Conservation (phyloP, 1,140 invertebrate species). For the Camponotus vicinus region DNA sequence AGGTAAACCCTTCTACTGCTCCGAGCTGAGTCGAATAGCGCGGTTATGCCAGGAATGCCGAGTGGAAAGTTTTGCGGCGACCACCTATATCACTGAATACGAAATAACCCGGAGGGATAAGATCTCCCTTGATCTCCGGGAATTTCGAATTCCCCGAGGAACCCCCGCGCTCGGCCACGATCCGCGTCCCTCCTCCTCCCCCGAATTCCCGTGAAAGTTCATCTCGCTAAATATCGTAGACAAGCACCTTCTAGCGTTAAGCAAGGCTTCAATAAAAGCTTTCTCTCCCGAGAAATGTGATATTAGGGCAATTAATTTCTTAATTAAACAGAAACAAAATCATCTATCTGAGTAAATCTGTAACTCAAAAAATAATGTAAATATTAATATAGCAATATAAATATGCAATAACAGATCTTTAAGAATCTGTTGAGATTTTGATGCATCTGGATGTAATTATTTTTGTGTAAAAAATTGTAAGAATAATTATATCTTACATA, state of each 20-base stretch:
- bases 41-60: conserved; percentile 80
- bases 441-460: not conserved
- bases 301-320: not conserved
- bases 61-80: conserved; percentile 78
- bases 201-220: conserved; percentile 72
- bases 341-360: not conserved
- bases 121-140: conserved; percentile 77
- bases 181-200: conserved; percentile 5
- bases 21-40: conserved; percentile 77
- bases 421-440: not conserved
- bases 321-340: conserved; percentile 10
- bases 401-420: too few relatives aligned
- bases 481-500: conserved; percentile 27
- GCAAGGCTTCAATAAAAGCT: not conserved
- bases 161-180: conserved; percentile 48
- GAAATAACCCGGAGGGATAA: conserved; percentile 78
- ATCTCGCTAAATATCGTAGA: conserved; percentile 70
- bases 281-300: not conserved
- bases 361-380: not conserved
- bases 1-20: conserved; percentile 74
- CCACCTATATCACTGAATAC: conserved; percentile 81
- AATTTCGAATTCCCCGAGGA: conserved; percentile 79
- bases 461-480: not conserved
- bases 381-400: not conserved
- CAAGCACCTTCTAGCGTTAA: not conserved